Conservation (phyloP, 2,888 invertebrate genomes). For the Erebia palarica region DNA sequence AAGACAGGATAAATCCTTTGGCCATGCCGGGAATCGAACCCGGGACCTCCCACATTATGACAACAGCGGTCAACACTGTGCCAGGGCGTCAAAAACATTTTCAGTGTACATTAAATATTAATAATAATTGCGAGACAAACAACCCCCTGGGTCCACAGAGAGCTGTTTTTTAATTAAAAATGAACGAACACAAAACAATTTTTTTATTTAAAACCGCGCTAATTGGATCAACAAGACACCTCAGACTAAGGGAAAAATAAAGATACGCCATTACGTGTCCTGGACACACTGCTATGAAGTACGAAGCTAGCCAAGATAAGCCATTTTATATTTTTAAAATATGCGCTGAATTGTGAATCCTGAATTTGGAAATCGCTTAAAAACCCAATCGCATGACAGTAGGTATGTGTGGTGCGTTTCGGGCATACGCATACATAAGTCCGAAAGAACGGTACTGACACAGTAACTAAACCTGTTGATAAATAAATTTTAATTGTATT, state of each 20-base stretch:
- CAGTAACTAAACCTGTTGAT: too few species aligned
- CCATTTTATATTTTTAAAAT: background rate
- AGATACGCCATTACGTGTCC: background rate
- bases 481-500: too few species aligned
- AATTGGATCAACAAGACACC: conserved; percentile 9
- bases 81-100: background rate
- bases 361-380: too few species aligned
- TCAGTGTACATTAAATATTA: background rate
- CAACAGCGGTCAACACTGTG: too few species aligned
- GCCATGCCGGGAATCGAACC: background rate
- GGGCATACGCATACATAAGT: too few species aligned
- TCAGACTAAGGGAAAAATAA: background rate
- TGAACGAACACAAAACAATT: conserved; percentile 18
- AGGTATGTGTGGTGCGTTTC: too few species aligned
- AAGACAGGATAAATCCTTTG: too few species aligned
- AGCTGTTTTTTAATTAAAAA: conserved; percentile 26
- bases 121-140: conserved; percentile 11
- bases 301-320: background rate
- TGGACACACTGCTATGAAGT: background rate
- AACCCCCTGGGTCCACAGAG: background rate
- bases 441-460: too few species aligned
- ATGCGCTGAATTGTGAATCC: too few species aligned
- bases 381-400: background rate
- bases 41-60: too few species aligned
- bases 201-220: conserved; percentile 19